Percentiles rank a stretch among this genome's conserved stretches.
These are phyloP conservation scores for Rhinolophus sinicus DNA, from an alignment of 2,113 vertebrate species.

Conservation along the genomic window DNA sequence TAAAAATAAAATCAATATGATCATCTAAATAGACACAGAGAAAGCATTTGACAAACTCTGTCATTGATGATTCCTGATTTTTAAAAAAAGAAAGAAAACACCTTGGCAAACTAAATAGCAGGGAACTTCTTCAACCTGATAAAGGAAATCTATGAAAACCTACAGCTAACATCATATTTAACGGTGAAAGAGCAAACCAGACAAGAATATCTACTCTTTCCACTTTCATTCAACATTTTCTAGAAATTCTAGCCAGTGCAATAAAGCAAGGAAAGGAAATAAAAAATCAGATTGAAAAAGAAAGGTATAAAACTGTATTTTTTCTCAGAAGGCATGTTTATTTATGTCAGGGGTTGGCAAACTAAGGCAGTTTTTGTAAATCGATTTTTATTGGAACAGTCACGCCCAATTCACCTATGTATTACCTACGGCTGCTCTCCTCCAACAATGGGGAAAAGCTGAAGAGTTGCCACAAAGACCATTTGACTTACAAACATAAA, in stretches of 20 bases:
- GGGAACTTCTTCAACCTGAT: background rate
- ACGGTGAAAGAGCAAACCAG: background rate
- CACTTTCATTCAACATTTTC: background rate
- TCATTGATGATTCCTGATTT: background rate
- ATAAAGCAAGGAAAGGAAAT: background rate
- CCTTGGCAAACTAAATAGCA: background rate
- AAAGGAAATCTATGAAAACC: background rate
- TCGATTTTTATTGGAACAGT: background rate
- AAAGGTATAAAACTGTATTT: background rate
- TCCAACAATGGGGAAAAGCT: background rate
- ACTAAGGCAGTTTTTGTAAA: background rate
- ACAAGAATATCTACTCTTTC: background rate
- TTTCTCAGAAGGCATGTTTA: background rate
- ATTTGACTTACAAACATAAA: background rate
- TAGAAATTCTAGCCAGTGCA: background rate
- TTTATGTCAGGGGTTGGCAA: background rate
- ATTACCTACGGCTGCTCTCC: background rate
- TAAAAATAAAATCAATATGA: background rate
- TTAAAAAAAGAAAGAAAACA: background rate
- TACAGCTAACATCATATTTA: background rate
- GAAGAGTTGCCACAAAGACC: background rate
- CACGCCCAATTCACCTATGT: background rate
- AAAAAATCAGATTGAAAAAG: background rate
- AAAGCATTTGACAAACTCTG: background rate
- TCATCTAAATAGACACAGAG: background rate